A percentile compares a stretch with the other conserved stretches of the same genome.
These are phyloP conservation scores for Polypterus bichir DNA, from an alignment of 2,113 vertebrate genomes.

Conservation along the genomic window DNA sequence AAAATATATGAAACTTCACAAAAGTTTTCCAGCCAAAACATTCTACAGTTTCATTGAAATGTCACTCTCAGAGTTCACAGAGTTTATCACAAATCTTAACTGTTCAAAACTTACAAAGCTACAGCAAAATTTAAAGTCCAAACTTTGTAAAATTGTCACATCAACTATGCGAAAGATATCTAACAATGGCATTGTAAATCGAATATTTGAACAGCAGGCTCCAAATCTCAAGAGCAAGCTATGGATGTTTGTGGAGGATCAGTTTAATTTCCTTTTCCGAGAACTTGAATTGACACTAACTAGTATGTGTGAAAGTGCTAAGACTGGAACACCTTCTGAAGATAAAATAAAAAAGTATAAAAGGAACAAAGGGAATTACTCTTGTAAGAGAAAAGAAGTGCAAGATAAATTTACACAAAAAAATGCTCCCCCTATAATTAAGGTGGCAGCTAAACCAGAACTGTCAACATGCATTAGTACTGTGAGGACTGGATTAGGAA, in stretches of 20 bases:
- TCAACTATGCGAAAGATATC: slow-evolving; percentile 67
- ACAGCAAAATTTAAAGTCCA: slow-evolving; percentile 52
- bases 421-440: slow-evolving; percentile 23
- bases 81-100: slow-evolving; percentile 65
- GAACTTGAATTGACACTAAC: slow-evolving; percentile 57
- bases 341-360: slow-evolving; percentile 13
- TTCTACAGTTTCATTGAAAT: slow-evolving; percentile 83
- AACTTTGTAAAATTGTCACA: slow-evolving; percentile 64
- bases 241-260: slow-evolving; percentile 86
- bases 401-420: slow-evolving; percentile 23
- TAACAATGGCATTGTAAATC: slow-evolving; percentile 77
- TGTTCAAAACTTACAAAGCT: slow-evolving; percentile 62
- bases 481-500: too few species aligned
- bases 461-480: too few species aligned
- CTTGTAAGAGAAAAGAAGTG: slow-evolving; percentile 28
- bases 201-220: slow-evolving; percentile 80
- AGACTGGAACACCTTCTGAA: slow-evolving; percentile 1
- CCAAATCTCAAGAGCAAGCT: slow-evolving; percentile 80
- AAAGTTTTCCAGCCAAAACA: slow-evolving; percentile 70
- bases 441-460: slow-evolving; percentile 8
- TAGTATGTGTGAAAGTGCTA: slow-evolving; percentile 39
- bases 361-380: slow-evolving; percentile 20
- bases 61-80: slow-evolving; percentile 68
- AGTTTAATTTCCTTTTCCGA: slow-evolving; percentile 77
- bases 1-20: slow-evolving; percentile 92